A percentile compares a stretch with the other conserved stretches of the same genome.
phyloP scores from a whole-genome alignment of 2,888 invertebrate genomes.

The Pegoplata infirma region DNA sequence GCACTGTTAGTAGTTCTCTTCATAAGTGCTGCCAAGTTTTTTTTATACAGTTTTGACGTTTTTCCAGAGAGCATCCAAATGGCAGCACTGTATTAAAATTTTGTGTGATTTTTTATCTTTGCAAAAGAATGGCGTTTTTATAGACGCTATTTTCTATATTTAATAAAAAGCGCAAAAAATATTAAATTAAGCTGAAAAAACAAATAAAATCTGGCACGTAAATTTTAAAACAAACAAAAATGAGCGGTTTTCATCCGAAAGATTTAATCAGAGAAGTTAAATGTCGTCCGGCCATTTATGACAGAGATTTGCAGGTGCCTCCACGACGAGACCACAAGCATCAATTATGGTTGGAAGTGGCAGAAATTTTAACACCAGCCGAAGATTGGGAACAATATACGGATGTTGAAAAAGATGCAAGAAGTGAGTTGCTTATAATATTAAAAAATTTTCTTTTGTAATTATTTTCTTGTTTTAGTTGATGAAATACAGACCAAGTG shows the following conservation, averaged over 20 bases:
- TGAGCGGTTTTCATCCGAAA: constrained; percentile 55
- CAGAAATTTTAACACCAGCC: constrained; percentile 46
- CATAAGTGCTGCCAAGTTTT: neutral
- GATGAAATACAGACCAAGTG: constrained; percentile 57
- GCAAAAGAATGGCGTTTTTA: constrained; percentile 50
- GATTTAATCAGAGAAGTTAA: constrained; percentile 56
- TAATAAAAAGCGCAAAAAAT: constrained; percentile 4
- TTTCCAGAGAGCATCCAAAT: neutral
- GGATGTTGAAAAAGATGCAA: constrained; percentile 53
- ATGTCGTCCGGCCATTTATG: constrained; percentile 46
- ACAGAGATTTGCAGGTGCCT: constrained; percentile 38
- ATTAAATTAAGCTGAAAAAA: constrained; percentile 47
- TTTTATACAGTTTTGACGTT: neutral
- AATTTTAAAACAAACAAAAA: too few species aligned
- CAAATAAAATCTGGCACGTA: neutral
- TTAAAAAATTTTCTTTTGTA: neutral
- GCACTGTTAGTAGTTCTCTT: too few species aligned
- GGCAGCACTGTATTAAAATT: neutral
- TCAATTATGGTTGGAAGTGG: constrained; percentile 54
- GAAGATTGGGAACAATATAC: constrained; percentile 55
- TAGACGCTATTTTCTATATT: constrained; percentile 46
- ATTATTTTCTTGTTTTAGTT: constrained; percentile 27
- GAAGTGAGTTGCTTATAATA: constrained; percentile 25
- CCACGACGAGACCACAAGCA: constrained; percentile 50
- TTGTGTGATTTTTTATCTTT: neutral